Conservation (phyloP, 2,113 vertebrate species). For the Columbina picui region DNA sequence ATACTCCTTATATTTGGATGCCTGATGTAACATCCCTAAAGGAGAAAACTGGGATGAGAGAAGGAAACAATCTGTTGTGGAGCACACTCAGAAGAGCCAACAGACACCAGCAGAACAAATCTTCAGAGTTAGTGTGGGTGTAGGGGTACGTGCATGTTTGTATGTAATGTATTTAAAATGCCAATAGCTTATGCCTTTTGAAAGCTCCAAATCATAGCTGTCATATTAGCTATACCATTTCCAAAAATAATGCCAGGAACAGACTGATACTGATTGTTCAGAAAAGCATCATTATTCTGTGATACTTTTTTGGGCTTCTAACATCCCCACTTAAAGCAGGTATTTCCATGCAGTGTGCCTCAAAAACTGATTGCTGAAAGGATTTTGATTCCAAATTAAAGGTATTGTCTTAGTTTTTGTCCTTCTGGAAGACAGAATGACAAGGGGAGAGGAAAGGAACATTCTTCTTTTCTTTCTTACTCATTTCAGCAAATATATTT, state of each 20-base stretch:
- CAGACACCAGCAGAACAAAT: constrained; percentile 53
- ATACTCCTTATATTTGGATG: neutral
- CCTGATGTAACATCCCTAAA: neutral
- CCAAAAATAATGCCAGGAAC: constrained; percentile 55
- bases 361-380: neutral
- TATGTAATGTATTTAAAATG: constrained; percentile 53
- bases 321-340: neutral
- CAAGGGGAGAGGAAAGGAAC: neutral
- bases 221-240: constrained; percentile 53
- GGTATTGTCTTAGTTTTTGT: neutral
- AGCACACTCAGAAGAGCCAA: neutral
- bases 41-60: neutral
- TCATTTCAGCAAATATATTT: neutral
- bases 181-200: constrained; percentile 65
- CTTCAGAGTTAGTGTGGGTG: constrained; percentile 53
- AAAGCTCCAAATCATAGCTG: constrained; percentile 59
- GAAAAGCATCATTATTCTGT: constrained; percentile 35
- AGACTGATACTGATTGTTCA: constrained; percentile 42
- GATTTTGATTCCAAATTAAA: neutral
- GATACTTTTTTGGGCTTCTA: neutral
- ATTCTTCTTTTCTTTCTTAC: neutral
- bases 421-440: neutral
- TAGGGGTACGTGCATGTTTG: constrained; percentile 51
- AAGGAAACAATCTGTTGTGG: constrained; percentile 30
- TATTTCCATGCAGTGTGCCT: neutral